Base-by-base conservation (phyloP, 2,888 invertebrate species). In the Mesorhabditis belari region DNA sequence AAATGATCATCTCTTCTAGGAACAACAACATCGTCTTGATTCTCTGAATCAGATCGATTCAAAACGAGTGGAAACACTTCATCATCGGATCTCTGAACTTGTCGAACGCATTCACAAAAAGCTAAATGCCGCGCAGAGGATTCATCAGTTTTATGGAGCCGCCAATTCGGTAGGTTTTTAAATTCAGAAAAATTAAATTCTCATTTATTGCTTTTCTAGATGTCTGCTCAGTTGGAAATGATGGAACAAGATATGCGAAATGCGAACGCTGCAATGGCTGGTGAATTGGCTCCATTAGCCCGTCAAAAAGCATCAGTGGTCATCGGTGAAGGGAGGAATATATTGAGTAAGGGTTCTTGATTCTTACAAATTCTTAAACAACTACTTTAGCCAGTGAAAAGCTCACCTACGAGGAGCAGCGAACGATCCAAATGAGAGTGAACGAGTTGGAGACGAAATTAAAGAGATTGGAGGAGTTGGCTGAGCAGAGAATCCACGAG, bases 251-350 rank as follows among this genome's bases (percentile, higher is more conserved):
- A 79, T 58, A 67, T 79, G 71, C 58, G 58, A 35, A 70, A 67
- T 55, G 79, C 79, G 17, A 75, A 71, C 53, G 74, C 74, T 3
- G 71, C 79, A 9, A 73, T 79, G 69, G 77, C 79, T 9, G 76
- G 75, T 26, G 77, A 77, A 63, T 61, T 77, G 58, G 73, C 70
- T 0, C 78, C 78, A 17, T 62, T 78, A 19, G 79, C 79, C 0
- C 69, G 69, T 54, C 76, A 79, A 58, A 79, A 79, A 55, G 69
- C 74, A n/a, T 60, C 60, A 24, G 64, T 66, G 0, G 56, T 77
- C 4, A 72, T 70, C 49, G 69, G 71, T 19, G 76, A 79, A 60
- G 79, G 77, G 57, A 67, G 69, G 27, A 67, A 69, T 53, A 69
- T 77, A 49, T 60, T 72, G 12, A 64, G 70, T 67, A 35, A 35